Base-by-base conservation (phyloP, 2,113 vertebrate genomes). In the Azemiops feae region DNA sequence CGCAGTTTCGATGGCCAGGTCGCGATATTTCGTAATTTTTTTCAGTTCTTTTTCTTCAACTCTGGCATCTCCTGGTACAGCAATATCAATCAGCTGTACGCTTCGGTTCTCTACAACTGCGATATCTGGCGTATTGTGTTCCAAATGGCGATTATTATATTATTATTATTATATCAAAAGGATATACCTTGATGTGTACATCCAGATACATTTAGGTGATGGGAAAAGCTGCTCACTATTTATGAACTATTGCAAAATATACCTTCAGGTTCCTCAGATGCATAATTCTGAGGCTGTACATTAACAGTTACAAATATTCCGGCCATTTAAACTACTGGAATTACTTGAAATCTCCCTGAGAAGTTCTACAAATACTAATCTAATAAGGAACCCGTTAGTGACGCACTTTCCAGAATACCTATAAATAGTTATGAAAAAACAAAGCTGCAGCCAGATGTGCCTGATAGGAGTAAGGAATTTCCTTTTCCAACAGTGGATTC, bases 361-460 rank as follows among this genome's bases (percentile, higher is more conserved):
- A 50, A 69, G 9, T 30, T 90, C 27, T 74, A n/a, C n/a, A 53
- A 74, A 53, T 25, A 23, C 1, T 34, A 43, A 55, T 14, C 57
- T 27, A 74, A 74, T 34, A 90, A 90, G 89, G 47, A 90, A 85
- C 64, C 23, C 30, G 90, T 55, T 55, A 85, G 39, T 91, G 64
- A 55, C 34, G 47, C 43, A 85, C 18, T 85, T 85, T 91, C 69
- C 69, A 54, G 90, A 91, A 25, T 34, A 53, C 69, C 50, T 91
- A 91, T 91, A 91, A 91, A 91, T 91, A 91, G 90, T 39, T 6
- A 53, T 85, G n/a, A 91, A 25, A 91, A 91, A 91, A 74, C 45
- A 74, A 74, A 90, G 60, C 60, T 39, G 60, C 30, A 53, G 47
- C 20, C 89, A 53, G 60, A 52, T 90, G 18, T 34, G 14, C 16